These are phyloP conservation scores for Halocynthia roretzi DNA, from an alignment of 23 tunicate genomes.

Conservation along the genomic window DNA sequence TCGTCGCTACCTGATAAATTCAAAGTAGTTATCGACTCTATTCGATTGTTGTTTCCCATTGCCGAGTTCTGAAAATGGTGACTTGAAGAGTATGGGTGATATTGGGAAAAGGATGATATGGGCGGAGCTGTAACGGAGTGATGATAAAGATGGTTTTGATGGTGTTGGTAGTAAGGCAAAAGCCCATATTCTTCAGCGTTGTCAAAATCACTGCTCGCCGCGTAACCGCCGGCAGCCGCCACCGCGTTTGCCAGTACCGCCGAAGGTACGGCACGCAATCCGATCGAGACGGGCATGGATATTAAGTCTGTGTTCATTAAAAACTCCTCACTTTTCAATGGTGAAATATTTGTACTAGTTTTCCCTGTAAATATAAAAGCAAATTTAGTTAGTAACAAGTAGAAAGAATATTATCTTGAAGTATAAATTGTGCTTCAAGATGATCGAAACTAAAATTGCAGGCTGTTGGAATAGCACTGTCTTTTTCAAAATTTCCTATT, in stretches of 20 bases:
- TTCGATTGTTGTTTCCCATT: not conserved
- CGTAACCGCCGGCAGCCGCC: constrained; percentile 6
- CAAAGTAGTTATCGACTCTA: not conserved
- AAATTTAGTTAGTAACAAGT: no score
- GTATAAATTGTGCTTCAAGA: no score
- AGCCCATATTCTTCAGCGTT: constrained; percentile 4
- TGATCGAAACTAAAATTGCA: no score
- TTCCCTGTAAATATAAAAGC: no score
- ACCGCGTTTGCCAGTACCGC: constrained; percentile 28
- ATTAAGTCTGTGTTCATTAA: not conserved
- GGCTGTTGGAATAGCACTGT: no score
- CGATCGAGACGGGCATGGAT: constrained; percentile 22
- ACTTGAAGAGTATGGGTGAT: not conserved
- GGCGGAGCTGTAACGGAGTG: not conserved
- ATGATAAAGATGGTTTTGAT: not conserved
- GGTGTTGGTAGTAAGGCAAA: constrained; percentile 19
- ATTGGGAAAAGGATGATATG: not conserved
- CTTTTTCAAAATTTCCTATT: no score
- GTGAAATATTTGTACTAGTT: no score
- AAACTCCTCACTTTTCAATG: no score
- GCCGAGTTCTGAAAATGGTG: no score
- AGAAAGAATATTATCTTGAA: no score
- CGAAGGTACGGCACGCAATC: constrained; percentile 19
- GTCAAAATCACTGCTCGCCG: not conserved
- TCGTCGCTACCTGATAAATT: constrained; percentile 3